phyloP scores from a whole-genome alignment of 2,888 invertebrate species.

The Anthoptus insignis region DNA sequence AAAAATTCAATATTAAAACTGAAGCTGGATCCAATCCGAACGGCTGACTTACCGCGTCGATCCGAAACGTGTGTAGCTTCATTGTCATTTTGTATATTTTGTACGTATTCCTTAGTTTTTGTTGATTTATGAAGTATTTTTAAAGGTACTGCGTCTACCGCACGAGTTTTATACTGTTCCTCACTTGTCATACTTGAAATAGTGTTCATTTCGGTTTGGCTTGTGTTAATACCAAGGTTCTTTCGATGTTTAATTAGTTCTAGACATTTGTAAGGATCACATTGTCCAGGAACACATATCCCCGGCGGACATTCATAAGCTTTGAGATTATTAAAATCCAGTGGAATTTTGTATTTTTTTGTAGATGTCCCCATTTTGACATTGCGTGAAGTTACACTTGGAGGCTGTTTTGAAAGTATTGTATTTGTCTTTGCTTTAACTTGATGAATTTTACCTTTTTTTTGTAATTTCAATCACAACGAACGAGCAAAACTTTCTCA shows the following conservation, averaged over 20 bases:
- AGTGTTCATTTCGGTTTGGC: not conserved
- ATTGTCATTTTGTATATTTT: not conserved
- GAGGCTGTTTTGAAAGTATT: too few relatives aligned
- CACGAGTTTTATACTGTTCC: conserved; percentile 46
- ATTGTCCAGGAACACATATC: conserved; percentile 54
- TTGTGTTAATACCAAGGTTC: conserved; percentile 5
- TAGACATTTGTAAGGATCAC: conserved; percentile 55
- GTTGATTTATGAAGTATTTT: conserved; percentile 27
- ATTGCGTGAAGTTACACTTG: not conserved
- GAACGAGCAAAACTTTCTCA: too few relatives aligned
- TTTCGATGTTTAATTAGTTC: conserved; percentile 56
- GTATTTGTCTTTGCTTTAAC: too few relatives aligned
- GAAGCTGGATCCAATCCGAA: conserved; percentile 55
- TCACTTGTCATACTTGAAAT: conserved; percentile 40
- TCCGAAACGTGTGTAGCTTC: not conserved
- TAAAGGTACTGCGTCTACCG: conserved; percentile 23
- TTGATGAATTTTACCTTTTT: too few relatives aligned
- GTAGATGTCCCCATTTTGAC: conserved; percentile 13
- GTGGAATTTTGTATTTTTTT: not conserved
- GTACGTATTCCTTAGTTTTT: not conserved
- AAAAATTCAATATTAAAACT: conserved; percentile 58
- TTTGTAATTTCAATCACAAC: conserved; percentile 55
- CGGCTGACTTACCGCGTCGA: conserved; percentile 43
- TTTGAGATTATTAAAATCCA: conserved; percentile 33
- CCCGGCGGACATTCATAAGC: conserved; percentile 58